Evolutionary conservation across 2,797 vertebrate genomes (phyloP).

Genomic region (Vespertilio murinus): DNA sequence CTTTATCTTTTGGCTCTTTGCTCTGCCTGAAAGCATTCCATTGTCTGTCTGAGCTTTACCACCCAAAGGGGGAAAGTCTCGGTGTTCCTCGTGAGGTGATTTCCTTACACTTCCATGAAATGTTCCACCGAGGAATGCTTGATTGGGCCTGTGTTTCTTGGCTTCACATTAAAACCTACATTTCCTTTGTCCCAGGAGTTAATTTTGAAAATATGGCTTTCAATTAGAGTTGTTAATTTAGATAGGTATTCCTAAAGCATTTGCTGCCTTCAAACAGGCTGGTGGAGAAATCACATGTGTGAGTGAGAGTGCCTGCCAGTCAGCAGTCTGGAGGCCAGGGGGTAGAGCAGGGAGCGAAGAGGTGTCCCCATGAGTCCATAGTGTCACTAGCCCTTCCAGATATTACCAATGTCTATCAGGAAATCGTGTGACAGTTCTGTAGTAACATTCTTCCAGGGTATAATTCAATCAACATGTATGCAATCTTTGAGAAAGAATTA

Average conservation of each 20-base stretch:
- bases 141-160: conserved; percentile 53
- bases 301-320: neutral
- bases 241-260: conserved; percentile 27
- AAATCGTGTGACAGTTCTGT: neutral
- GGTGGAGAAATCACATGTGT: neutral
- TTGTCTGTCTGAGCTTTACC: conserved; percentile 60
- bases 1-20: conserved; percentile 67
- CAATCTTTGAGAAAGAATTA: conserved; percentile 47
- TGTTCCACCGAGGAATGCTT: neutral
- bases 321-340: neutral
- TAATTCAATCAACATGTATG: neutral
- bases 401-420: neutral
- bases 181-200: conserved; percentile 54
- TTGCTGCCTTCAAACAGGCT: neutral
- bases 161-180: conserved; percentile 51
- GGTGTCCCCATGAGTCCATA: neutral
- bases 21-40: conserved; percentile 39
- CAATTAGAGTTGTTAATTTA: conserved; percentile 33
- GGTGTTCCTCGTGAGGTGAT: conserved; percentile 36
- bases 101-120: conserved; percentile 36
- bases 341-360: neutral
- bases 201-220: conserved; percentile 59
- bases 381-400: neutral
- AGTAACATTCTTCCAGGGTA: neutral
- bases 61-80: conserved; percentile 65